Evolutionary conservation across 1,140 invertebrate species (phyloP).

Genomic region (Nomia melanderi): DNA sequence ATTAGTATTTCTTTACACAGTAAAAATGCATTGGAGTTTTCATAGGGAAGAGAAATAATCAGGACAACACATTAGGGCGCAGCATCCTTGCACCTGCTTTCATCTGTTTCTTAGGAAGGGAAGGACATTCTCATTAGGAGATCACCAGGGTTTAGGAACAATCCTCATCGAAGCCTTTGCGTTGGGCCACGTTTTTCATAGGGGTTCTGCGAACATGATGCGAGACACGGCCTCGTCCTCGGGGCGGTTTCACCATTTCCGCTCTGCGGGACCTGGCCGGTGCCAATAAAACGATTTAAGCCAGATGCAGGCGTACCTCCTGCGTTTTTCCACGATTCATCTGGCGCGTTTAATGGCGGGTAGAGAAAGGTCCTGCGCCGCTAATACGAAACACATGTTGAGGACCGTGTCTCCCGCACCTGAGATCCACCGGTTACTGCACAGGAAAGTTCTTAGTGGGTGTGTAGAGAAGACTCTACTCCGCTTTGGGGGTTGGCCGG

Average conservation of each 20-base stretch:
- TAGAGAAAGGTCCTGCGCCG: constrained; percentile 25
- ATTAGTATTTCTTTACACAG: not conserved
- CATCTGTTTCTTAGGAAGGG: not conserved
- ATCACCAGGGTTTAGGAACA: not conserved
- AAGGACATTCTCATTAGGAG: not conserved
- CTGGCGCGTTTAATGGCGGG: constrained; percentile 28
- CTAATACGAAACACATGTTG: constrained; percentile 70
- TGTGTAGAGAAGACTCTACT: too few relatives aligned
- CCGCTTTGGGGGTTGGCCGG: constrained; percentile 26
- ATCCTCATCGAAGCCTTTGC: not conserved
- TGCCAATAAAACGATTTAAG: constrained; percentile 65
- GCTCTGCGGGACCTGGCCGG: constrained; percentile 9
- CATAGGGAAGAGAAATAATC: constrained; percentile 10
- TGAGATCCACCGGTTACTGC: constrained; percentile 46
- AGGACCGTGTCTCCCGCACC: constrained; percentile 42
- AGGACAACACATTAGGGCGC: not conserved
- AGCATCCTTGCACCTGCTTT: not conserved
- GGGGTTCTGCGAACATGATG: not conserved
- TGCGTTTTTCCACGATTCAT: constrained; percentile 63
- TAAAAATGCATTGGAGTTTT: constrained; percentile 25
- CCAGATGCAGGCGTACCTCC: constrained; percentile 40
- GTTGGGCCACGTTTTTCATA: not conserved
- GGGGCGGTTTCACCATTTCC: not conserved
- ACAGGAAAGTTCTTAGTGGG: not conserved
- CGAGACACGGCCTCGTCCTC: not conserved